Base-by-base conservation (phyloP, 2,797 vertebrate genomes). In the Channa striata region DNA sequence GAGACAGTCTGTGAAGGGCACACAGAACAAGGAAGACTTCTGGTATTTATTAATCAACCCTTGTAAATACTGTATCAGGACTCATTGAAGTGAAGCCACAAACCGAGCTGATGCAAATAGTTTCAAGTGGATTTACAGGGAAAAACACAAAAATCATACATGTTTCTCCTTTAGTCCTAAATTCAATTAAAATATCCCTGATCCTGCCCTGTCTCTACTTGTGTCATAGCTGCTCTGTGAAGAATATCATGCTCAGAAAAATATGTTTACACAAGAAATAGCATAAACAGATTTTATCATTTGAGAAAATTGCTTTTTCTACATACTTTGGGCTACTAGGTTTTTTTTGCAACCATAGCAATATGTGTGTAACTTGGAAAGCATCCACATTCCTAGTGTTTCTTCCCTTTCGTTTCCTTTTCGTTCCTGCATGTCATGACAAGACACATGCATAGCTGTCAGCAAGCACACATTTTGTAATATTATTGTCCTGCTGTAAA, bases 21-120 rank as follows among this genome's bases (percentile, higher is more conserved):
- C 17, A 30, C 51, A 23, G 25, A 12, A 59, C 36, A 42, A 40
- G 59, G 34, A 34, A 43, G 65, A 61, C 75, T 79, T 80, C 72
- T 59, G 59, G 21, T 16, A 42, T 75, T 81, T 79, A 82, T 79
- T 72, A 37, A 80, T 70, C 36, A 58, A 62, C 84, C 34, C 20
- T 47, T 53, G 50, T 50, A 64, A 77, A 73, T 43, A 72, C 44
- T 4, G 48, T 12, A 33, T 72, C 52, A 33, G 20, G 8, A 19
- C 48, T 64, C 19, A 57, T 68, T 47, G 50, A 60, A 60, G 21
- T 16, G 13, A 8, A 59, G 71, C 25, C 13, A 37, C 2, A 21
- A 13, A 49, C 23, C 44, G 30, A 64, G 17, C 19, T 0, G 25
- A 23, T 42, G 59, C 19, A 23, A 37, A 69, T 61, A 11, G 37